phyloP scores from a whole-genome alignment of 2,113 vertebrate species.

The Notiomystis cincta region DNA sequence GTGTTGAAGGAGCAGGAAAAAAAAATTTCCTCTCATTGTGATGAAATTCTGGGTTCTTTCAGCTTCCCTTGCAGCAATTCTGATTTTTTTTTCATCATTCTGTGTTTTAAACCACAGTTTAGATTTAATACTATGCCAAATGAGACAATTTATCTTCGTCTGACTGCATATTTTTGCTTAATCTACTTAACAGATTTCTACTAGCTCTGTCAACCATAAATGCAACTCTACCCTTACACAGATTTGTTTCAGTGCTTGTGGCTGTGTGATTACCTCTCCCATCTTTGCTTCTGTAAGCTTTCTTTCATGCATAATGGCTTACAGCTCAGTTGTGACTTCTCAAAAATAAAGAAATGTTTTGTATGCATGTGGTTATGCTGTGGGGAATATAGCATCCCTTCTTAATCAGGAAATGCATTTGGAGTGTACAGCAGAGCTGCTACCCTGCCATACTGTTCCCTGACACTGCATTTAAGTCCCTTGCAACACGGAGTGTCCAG shows the following conservation, averaged over 20 bases:
- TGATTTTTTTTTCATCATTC: conserved; percentile 6
- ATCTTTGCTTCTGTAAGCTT: background rate
- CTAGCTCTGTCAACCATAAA: background rate
- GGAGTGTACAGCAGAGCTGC: background rate
- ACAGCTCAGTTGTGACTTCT: background rate
- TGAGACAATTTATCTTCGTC: conserved; percentile 31
- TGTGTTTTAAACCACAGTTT: conserved; percentile 9
- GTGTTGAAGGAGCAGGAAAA: background rate
- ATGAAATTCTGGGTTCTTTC: background rate
- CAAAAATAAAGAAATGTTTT: background rate
- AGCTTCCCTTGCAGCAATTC: background rate
- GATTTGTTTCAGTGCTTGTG: background rate
- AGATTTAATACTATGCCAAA: background rate
- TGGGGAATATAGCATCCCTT: background rate
- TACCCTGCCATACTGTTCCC: background rate
- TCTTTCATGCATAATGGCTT: background rate
- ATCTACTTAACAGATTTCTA: conserved; percentile 34
- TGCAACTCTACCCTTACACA: background rate
- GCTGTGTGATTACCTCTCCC: conserved; percentile 8
- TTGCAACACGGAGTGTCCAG: background rate
- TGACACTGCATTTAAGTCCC: background rate
- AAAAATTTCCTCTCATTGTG: background rate
- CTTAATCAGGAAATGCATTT: background rate
- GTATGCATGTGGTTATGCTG: background rate
- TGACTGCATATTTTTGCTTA: conserved; percentile 3